Evolutionary conservation across 2,797 vertebrate genomes (phyloP).

Genomic region (Anguilla marmorata): DNA sequence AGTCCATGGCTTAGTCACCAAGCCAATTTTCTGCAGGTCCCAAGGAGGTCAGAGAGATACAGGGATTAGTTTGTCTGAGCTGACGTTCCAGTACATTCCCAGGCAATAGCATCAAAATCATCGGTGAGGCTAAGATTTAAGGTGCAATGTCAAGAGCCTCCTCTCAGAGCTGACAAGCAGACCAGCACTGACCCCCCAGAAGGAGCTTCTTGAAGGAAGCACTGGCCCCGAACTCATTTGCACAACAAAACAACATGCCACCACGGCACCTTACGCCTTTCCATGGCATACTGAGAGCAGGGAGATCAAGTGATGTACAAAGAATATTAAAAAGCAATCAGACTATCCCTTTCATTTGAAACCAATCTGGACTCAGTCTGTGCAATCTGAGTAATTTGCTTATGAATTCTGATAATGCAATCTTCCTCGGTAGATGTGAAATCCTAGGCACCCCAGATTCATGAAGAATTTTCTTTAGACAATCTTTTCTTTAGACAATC

Average conservation of each 20-base stretch:
- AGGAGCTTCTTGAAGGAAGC: slow-evolving; percentile 18
- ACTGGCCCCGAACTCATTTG: slow-evolving; percentile 25
- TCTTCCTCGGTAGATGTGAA: slow-evolving; percentile 8
- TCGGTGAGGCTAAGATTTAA: slow-evolving; percentile 44
- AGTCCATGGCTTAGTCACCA: slow-evolving; percentile 7
- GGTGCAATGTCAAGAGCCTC: slow-evolving; percentile 33
- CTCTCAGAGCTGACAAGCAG: slow-evolving; percentile 25
- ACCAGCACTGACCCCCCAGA: slow-evolving; percentile 29
- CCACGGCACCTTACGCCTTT: slow-evolving; percentile 18
- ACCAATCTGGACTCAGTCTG: neutral
- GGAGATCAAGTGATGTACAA: neutral
- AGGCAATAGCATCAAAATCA: slow-evolving; percentile 47
- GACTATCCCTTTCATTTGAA: slow-evolving; percentile 4
- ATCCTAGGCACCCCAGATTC: neutral
- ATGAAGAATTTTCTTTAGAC: neutral
- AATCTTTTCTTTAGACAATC: neutral
- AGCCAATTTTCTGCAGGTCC: slow-evolving; percentile 43
- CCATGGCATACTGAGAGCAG: neutral
- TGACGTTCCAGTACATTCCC: slow-evolving; percentile 42
- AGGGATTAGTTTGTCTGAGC: slow-evolving; percentile 44
- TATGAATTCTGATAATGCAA: slow-evolving; percentile 3
- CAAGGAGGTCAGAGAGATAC: slow-evolving; percentile 44
- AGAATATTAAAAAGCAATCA: slow-evolving; percentile 8
- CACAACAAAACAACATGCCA: slow-evolving; percentile 32
- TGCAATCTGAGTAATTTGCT: neutral